phyloP scores from a whole-genome alignment of 2,113 vertebrate species.

The Esox niger region DNA sequence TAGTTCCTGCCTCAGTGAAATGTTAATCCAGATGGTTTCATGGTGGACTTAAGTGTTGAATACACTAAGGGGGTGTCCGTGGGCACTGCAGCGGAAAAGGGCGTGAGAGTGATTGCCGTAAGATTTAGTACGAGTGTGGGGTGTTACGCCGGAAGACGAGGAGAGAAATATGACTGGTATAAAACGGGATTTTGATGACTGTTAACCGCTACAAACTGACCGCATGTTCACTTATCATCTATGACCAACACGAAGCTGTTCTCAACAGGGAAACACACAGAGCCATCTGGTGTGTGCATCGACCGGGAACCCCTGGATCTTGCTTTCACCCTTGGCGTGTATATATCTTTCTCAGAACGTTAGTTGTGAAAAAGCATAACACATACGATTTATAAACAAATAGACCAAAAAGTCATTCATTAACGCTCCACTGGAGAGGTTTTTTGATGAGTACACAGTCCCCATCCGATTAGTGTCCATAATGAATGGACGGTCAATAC shows the following conservation, averaged over 20 bases:
- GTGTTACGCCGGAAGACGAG: neutral
- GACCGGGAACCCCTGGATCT: constrained; percentile 45
- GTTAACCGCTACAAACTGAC: neutral
- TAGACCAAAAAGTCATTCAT: neutral
- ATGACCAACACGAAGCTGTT: constrained; percentile 32
- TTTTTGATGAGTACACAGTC: neutral
- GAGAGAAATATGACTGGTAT: neutral
- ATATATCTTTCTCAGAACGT: constrained; percentile 30
- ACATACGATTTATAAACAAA: neutral
- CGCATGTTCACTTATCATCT: neutral
- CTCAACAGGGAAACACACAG: constrained; percentile 15
- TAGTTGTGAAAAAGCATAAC: neutral
- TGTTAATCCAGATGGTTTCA: neutral
- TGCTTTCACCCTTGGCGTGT: constrained; percentile 22
- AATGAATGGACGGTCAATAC: neutral
- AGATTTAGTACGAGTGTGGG: neutral
- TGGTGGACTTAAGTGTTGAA: neutral
- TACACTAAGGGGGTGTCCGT: constrained; percentile 12
- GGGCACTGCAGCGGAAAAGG: constrained; percentile 8
- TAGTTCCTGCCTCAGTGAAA: neutral
- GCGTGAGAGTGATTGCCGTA: neutral
- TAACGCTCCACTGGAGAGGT: neutral
- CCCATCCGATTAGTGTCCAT: neutral
- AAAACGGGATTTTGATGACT: neutral
- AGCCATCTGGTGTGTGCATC: constrained; percentile 59